These are phyloP conservation scores for Apantesis nais DNA, from an alignment of 2,888 invertebrate species.

Conservation along the genomic window DNA sequence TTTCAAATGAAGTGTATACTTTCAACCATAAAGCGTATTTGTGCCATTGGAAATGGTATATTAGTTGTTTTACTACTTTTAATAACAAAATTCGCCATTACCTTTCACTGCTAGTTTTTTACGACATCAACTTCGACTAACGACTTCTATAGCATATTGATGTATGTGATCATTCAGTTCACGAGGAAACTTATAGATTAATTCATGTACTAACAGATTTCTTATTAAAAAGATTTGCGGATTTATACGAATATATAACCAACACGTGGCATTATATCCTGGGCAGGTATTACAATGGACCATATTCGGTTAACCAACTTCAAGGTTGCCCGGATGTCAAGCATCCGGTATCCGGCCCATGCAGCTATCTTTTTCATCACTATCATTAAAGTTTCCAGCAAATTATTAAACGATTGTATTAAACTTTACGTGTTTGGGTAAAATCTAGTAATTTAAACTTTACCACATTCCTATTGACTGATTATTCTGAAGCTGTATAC, in stretches of 20 bases:
- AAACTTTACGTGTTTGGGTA: no score
- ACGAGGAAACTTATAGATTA: background rate
- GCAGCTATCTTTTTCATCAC: background rate
- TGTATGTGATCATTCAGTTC: background rate
- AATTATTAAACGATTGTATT: no score
- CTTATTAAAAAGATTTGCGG: background rate
- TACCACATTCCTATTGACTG: no score
- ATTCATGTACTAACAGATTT: background rate
- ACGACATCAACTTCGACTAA: background rate
- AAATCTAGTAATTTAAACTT: no score
- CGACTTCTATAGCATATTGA: background rate
- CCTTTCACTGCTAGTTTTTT: background rate
- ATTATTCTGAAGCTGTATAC: no score
- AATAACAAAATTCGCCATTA: no score
- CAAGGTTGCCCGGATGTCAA: background rate
- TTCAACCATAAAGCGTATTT: no score
- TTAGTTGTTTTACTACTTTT: no score
- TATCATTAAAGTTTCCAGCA: background rate
- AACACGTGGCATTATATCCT: background rate
- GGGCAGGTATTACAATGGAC: background rate
- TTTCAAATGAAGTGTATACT: no score
- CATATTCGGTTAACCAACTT: background rate
- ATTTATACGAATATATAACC: background rate
- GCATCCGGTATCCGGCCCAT: background rate
- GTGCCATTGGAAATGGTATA: no score